Percentiles rank a stretch among this genome's conserved stretches.
These are phyloP conservation scores for Hedychridium roseum DNA, from an alignment of 2,888 invertebrate genomes.

Conservation along the genomic window DNA sequence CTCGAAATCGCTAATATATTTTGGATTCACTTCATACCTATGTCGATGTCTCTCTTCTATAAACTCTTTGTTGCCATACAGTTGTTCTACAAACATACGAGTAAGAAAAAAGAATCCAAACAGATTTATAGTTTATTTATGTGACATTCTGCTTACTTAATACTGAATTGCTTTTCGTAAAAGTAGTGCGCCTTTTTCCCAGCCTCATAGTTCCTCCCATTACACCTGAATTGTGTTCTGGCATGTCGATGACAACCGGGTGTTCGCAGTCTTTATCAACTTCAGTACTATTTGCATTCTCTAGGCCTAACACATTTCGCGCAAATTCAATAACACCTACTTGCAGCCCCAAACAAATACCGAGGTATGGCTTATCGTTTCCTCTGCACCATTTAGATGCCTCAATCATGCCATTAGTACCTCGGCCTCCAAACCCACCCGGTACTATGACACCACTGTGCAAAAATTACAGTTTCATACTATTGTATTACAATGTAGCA, in stretches of 20 bases:
- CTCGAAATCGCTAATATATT: conserved; percentile 80
- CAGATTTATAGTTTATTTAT: not conserved
- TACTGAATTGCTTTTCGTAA: conserved; percentile 69
- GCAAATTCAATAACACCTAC: conserved; percentile 96
- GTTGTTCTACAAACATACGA: conserved; percentile 66
- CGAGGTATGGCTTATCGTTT: conserved; percentile 90
- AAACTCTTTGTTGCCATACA: conserved; percentile 79
- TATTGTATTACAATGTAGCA: conserved; percentile 3
- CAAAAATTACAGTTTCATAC: conserved; percentile 2
- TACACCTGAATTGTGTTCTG: conserved; percentile 92
- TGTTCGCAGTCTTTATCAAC: conserved; percentile 76
- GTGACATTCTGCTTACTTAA: conserved; percentile 69
- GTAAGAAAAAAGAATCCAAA: not conserved
- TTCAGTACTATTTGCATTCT: conserved; percentile 88
- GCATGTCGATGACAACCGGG: conserved; percentile 97
- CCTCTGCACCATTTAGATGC: conserved; percentile 93
- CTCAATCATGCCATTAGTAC: conserved; percentile 94
- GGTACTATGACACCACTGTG: conserved; percentile 91
- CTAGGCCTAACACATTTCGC: conserved; percentile 79
- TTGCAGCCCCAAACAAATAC: conserved; percentile 98
- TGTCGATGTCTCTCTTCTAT: conserved; percentile 97
- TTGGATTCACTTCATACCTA: conserved; percentile 96
- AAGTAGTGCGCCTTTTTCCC: conserved; percentile 89
- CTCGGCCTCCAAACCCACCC: conserved; percentile 96
- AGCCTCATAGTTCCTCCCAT: conserved; percentile 98